Percentiles rank a stretch among this genome's conserved stretches.
Evolutionary conservation across 2,888 invertebrate species (phyloP).

Genomic region (Escarpia spicata): DNA sequence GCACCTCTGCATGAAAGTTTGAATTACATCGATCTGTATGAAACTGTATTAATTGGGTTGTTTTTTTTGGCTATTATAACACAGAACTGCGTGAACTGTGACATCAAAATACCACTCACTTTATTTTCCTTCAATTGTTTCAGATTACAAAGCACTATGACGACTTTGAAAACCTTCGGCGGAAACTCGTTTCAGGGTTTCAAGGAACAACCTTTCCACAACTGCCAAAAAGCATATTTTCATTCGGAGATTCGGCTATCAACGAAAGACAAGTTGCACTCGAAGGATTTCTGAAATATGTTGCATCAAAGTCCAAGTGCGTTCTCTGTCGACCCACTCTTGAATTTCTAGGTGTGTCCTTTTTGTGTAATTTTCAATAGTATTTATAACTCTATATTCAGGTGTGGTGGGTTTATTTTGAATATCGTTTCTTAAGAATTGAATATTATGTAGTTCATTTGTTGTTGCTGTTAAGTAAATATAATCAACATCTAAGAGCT

Average conservation of each 20-base stretch:
- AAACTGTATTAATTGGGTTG: background rate
- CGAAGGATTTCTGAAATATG: constrained; percentile 51
- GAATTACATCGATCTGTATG: background rate
- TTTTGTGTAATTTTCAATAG: background rate
- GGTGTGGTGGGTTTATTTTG: background rate
- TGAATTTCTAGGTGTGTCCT: constrained; percentile 53
- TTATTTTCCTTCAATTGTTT: background rate
- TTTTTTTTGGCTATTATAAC: background rate
- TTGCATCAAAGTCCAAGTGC: constrained; percentile 50
- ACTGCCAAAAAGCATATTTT: constrained; percentile 51
- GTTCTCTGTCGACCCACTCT: constrained; percentile 46
- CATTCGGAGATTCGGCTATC: constrained; percentile 48
- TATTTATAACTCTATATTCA: background rate
- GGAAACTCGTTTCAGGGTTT: constrained; percentile 48
- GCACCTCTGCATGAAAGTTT: background rate
- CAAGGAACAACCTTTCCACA: constrained; percentile 52
- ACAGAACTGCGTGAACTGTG: background rate
- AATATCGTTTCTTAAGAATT: background rate
- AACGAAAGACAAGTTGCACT: constrained; percentile 48
- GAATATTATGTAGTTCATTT: background rate
- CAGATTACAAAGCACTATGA: constrained; percentile 51
- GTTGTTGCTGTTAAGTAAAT: background rate
- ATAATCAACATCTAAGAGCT: too few relatives aligned
- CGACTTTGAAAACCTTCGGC: constrained; percentile 55
- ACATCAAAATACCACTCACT: background rate